Percentiles rank a stretch among this genome's conserved stretches.
phyloP scores from a whole-genome alignment of 2,113 vertebrate genomes.

The Megaptera novaeangliae region DNA sequence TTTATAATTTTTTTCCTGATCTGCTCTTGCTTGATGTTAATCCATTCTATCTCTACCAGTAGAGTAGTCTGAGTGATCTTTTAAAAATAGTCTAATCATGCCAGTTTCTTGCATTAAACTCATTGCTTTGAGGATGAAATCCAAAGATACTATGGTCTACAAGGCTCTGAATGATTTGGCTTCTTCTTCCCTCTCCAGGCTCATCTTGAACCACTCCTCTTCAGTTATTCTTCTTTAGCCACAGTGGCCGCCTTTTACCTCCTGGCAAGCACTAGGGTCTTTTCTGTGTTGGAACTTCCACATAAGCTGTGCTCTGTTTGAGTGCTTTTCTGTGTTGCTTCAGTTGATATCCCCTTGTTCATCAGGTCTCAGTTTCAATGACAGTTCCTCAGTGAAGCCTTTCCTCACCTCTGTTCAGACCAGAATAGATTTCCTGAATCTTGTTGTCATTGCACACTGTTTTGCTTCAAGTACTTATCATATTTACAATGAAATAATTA shows the following conservation, averaged over 20 bases:
- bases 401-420: background rate
- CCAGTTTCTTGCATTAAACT: background rate
- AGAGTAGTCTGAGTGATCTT: background rate
- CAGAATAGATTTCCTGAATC: background rate
- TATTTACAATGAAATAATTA: background rate
- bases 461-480: background rate
- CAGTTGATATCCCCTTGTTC: background rate
- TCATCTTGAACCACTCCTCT: background rate
- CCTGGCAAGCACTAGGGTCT: background rate
- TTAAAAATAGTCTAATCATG: background rate
- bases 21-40: background rate
- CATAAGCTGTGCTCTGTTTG: too few relatives aligned
- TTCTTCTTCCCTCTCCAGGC: background rate
- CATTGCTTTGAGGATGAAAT: background rate
- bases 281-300: background rate
- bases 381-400: background rate
- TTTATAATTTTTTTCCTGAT: background rate
- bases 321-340: background rate
- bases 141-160: background rate
- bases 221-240: background rate
- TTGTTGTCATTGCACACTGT: background rate
- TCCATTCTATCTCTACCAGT: background rate
- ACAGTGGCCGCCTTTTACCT: background rate
- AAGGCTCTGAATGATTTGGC: background rate
- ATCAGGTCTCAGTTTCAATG: background rate